Percentiles rank a stretch among this genome's conserved stretches.
These are phyloP conservation scores for Pterocles gutturalis DNA, from an alignment of 2,113 vertebrate genomes.

Conservation along the genomic window DNA sequence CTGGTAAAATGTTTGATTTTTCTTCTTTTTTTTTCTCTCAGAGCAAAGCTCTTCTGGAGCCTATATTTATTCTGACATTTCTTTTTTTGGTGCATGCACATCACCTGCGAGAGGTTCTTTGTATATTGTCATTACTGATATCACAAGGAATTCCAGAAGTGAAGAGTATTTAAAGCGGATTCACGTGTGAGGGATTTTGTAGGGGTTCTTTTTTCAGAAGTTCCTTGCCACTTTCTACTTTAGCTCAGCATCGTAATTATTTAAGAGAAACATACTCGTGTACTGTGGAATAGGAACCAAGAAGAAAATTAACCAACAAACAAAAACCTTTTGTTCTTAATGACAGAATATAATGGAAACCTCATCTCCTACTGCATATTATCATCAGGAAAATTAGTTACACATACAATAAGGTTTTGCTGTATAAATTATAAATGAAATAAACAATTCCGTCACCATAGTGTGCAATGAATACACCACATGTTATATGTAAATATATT, in stretches of 20 bases:
- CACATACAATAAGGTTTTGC: constrained; percentile 84
- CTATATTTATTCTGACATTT: constrained; percentile 52
- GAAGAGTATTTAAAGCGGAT: constrained; percentile 18
- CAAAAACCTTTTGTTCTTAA: constrained; percentile 78
- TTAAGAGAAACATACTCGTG: constrained; percentile 2
- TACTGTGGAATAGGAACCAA: constrained; percentile 2
- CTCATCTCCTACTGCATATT: constrained; percentile 77
- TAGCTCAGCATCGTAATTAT: background rate
- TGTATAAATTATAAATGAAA: constrained; percentile 86
- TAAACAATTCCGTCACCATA: constrained; percentile 82
- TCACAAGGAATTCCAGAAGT: background rate
- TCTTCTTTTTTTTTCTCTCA: background rate
- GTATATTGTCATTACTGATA: background rate
- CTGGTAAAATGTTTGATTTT: constrained; percentile 35
- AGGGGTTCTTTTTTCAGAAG: background rate
- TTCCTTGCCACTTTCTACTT: constrained; percentile 17
- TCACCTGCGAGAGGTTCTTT: constrained; percentile 3
- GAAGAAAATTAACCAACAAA: constrained; percentile 59
- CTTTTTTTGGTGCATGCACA: background rate
- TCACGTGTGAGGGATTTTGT: background rate
- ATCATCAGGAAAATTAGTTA: constrained; percentile 84
- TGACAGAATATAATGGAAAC: constrained; percentile 76
- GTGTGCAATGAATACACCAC: constrained; percentile 81
- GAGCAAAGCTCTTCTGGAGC: constrained; percentile 31
- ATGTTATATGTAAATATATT: constrained; percentile 86